phyloP scores from a whole-genome alignment of 2,797 vertebrate species.

The Mus caroli region DNA sequence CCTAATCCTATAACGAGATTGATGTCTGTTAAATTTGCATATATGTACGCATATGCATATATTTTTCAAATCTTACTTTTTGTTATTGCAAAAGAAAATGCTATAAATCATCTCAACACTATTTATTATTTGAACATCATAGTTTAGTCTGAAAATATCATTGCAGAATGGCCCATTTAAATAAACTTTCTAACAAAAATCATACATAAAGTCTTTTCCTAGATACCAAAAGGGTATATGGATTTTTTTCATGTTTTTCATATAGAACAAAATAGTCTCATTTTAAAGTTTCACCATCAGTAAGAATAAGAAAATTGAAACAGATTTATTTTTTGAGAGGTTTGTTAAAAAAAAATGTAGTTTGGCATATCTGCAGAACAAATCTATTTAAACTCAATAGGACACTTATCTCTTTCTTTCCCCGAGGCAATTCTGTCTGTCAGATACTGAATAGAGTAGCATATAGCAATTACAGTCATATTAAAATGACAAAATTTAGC shows the following conservation, averaged over 20 bases:
- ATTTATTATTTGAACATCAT: neutral
- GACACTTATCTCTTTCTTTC: constrained; percentile 60
- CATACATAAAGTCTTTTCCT: neutral
- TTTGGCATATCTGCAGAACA: constrained; percentile 55
- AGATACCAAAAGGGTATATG: neutral
- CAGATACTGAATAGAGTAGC: constrained; percentile 57
- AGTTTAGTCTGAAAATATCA: constrained; percentile 4
- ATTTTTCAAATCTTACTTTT: neutral
- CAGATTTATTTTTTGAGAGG: constrained; percentile 43
- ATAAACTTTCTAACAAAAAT: constrained; percentile 45
- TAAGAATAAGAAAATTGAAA: constrained; percentile 59
- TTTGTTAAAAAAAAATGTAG: constrained; percentile 1
- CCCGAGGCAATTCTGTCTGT: constrained; percentile 44
- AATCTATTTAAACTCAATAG: constrained; percentile 71
- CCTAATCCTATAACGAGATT: neutral
- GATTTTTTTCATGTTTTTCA: neutral
- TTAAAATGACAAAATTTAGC: constrained; percentile 73
- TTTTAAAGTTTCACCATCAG: constrained; percentile 39
- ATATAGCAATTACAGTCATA: constrained; percentile 70
- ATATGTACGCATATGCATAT: neutral
- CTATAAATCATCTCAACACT: neutral
- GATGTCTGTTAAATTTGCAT: neutral
- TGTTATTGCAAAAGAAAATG: neutral
- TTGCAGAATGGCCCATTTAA: neutral
- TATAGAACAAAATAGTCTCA: neutral